Conservation (phyloP, 2,113 vertebrate species). For the Dendropsophus ebraccatus region DNA sequence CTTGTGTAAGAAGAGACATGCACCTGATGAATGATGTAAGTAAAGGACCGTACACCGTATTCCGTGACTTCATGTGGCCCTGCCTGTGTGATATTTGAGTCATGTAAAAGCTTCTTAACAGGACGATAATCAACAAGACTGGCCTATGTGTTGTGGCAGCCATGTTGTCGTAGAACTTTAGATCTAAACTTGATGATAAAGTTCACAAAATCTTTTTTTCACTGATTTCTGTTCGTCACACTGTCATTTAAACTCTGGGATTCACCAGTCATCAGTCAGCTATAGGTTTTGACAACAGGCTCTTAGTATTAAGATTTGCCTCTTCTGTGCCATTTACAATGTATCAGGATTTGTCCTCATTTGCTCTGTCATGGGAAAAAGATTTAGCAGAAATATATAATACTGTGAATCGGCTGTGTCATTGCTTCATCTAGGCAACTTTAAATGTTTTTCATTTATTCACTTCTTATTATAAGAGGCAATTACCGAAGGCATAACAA, state of each 20-base stretch:
- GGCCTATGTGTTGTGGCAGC: too few relatives aligned
- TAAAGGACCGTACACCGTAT: too few relatives aligned
- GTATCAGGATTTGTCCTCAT: neutral
- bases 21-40: too few relatives aligned
- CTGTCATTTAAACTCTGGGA: neutral
- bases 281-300: neutral
- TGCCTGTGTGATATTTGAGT: too few relatives aligned
- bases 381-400: neutral
- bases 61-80: too few relatives aligned
- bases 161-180: too few relatives aligned
- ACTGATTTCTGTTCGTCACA: neutral
- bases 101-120: too few relatives aligned
- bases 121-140: too few relatives aligned
- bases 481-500: conserved; percentile 49
- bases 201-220: neutral
- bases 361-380: neutral
- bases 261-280: neutral
- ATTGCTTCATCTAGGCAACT: conserved; percentile 14
- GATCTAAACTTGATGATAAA: too few relatives aligned
- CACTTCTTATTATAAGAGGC: conserved; percentile 27
- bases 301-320: neutral
- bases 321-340: neutral
- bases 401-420: neutral
- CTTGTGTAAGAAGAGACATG: too few relatives aligned
- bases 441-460: conserved; percentile 48